A percentile compares a stretch with the other conserved stretches of the same genome.
These are phyloP conservation scores for Synanthedon formicaeformis DNA, from an alignment of 2,888 invertebrate genomes.

Conservation along the genomic window DNA sequence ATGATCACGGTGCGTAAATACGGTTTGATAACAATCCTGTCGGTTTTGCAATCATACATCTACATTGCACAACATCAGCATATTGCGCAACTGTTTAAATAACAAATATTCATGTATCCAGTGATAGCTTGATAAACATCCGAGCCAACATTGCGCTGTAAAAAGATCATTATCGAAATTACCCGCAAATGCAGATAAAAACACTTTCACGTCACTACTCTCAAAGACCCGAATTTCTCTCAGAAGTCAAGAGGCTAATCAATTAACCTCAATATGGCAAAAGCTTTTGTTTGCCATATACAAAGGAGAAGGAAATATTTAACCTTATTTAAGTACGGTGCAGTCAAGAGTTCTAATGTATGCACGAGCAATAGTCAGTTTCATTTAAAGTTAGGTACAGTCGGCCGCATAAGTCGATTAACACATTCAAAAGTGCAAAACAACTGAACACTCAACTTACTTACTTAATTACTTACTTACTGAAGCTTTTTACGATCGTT, in stretches of 20 bases:
- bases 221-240: background rate
- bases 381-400: too few species aligned
- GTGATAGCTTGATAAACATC: slow-evolving; percentile 10
- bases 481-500: too few species aligned
- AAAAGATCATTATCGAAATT: slow-evolving; percentile 12
- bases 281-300: background rate
- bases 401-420: too few species aligned
- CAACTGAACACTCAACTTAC: too few species aligned
- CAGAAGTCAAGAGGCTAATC: background rate
- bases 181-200: slow-evolving; percentile 8
- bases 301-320: background rate
- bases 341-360: too few species aligned
- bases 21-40: background rate
- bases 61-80: background rate
- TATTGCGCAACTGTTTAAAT: slow-evolving; percentile 16
- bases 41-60: background rate
- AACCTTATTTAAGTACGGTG: background rate
- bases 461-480: too few species aligned
- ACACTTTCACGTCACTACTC: background rate
- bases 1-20: background rate
- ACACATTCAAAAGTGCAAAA: too few species aligned
- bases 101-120: slow-evolving; percentile 3
- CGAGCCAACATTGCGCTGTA: slow-evolving; percentile 9
- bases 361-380: too few species aligned
- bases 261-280: background rate